Conservation (phyloP, 1,140 invertebrate genomes). For the Leptinotarsa texana region DNA sequence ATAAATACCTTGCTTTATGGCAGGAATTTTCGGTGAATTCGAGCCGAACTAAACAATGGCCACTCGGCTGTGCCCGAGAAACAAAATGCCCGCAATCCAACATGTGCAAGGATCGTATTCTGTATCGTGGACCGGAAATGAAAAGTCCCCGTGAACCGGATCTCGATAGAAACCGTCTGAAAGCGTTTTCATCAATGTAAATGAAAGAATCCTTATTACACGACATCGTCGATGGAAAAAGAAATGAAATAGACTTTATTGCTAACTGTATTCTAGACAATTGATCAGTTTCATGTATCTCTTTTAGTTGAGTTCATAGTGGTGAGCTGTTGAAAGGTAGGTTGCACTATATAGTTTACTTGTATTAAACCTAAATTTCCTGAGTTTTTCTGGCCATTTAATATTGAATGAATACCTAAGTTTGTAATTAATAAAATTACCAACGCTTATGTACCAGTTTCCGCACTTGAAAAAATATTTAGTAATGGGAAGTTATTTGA, state of each 20-base stretch:
- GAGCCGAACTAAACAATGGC: slow-evolving; percentile 32
- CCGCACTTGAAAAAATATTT: no score
- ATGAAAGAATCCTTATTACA: slow-evolving; percentile 6
- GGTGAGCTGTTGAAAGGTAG: no score
- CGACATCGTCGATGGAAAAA: neutral
- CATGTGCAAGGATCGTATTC: slow-evolving; percentile 32
- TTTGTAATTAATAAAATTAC: no score
- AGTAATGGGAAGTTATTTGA: no score
- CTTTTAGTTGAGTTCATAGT: no score
- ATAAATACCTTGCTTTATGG: slow-evolving; percentile 39
- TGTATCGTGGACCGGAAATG: slow-evolving; percentile 40
- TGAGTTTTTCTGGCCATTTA: no score
- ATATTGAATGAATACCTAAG: no score
- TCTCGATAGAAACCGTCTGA: slow-evolving; percentile 30
- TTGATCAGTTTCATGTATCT: no score
- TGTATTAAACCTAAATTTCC: no score
- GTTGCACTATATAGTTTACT: no score
- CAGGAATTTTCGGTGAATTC: slow-evolving; percentile 32
- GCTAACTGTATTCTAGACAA: no score
- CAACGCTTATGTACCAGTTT: no score
- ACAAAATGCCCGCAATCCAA: slow-evolving; percentile 39
- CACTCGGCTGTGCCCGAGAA: slow-evolving; percentile 26
- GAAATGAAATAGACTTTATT: neutral
- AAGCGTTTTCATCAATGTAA: slow-evolving; percentile 12
- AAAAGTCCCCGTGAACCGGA: slow-evolving; percentile 40